Evolutionary conservation across 1,140 invertebrate genomes (phyloP).

Genomic region (Teleopsis dalmanni): DNA sequence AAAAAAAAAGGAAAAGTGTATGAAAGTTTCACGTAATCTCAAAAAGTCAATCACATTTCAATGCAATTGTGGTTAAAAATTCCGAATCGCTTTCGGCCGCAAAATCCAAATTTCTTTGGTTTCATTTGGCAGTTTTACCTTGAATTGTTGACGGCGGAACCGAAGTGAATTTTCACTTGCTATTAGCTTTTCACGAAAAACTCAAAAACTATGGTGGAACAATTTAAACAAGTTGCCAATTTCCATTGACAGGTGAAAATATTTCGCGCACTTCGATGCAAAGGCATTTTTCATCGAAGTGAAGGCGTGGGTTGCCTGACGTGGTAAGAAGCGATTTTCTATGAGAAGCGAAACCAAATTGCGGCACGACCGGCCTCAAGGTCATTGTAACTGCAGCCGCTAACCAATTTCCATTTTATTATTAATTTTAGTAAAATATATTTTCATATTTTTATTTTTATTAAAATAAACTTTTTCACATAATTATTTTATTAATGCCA

Average conservation of each 20-base stretch:
- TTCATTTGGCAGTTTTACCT: too few species aligned
- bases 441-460: not conserved
- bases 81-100: too few species aligned
- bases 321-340: not conserved
- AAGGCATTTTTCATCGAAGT: not conserved
- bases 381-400: conserved; percentile 8
- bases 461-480: not conserved
- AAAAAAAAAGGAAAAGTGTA: too few species aligned
- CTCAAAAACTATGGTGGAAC: too few species aligned
- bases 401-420: not conserved
- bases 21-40: too few species aligned
- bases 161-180: not conserved
- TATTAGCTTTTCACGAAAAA: not conserved
- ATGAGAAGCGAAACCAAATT: conserved; percentile 1
- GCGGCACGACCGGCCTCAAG: conserved; percentile 6
- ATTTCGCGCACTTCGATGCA: not conserved
- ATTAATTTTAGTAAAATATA: not conserved
- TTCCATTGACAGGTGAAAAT: not conserved
- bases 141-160: too few species aligned
- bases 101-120: too few species aligned
- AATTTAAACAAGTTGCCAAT: conserved; percentile 5
- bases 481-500: too few species aligned
- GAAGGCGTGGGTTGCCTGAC: not conserved
- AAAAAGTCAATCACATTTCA: too few species aligned
- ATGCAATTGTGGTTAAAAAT: too few species aligned